Percentiles rank a stretch among this genome's conserved stretches.
phyloP scores from a whole-genome alignment of 2,113 vertebrate genomes.

The Monopterus albus region DNA sequence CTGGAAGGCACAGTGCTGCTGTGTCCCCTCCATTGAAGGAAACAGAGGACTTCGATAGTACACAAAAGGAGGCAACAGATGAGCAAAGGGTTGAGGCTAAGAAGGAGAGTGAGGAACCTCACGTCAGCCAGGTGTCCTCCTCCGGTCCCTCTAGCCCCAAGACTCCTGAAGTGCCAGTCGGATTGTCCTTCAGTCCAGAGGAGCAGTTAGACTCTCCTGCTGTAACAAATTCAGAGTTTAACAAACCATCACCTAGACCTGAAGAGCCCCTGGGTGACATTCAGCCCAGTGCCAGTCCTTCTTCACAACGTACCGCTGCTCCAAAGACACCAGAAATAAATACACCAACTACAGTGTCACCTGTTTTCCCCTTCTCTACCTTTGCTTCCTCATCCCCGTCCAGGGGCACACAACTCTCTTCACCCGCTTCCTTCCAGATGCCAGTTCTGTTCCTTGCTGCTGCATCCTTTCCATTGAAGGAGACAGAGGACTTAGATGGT shows the following conservation, averaged over 20 bases:
- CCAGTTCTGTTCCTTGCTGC: slow-evolving; percentile 94
- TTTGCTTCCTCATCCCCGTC: slow-evolving; percentile 46
- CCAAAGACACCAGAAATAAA: slow-evolving; percentile 31
- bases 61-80: neutral
- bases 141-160: neutral
- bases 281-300: slow-evolving; percentile 14
- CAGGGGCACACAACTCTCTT: slow-evolving; percentile 9
- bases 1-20: too few relatives aligned
- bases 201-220: slow-evolving; percentile 18
- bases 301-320: neutral
- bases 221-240: slow-evolving; percentile 17
- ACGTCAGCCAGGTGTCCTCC: neutral
- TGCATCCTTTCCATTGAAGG: too few relatives aligned
- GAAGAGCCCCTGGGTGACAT: slow-evolving; percentile 23
- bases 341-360: neutral
- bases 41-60: neutral
- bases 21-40: slow-evolving; percentile 1
- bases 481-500: neutral
- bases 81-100: slow-evolving; percentile 8
- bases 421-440: slow-evolving; percentile 84
- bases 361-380: slow-evolving; percentile 3
- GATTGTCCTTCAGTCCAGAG: slow-evolving; percentile 4
- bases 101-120: neutral
- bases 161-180: neutral
- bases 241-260: neutral